phyloP scores from a whole-genome alignment of 2,113 vertebrate genomes.

The Enhydra lutris region DNA sequence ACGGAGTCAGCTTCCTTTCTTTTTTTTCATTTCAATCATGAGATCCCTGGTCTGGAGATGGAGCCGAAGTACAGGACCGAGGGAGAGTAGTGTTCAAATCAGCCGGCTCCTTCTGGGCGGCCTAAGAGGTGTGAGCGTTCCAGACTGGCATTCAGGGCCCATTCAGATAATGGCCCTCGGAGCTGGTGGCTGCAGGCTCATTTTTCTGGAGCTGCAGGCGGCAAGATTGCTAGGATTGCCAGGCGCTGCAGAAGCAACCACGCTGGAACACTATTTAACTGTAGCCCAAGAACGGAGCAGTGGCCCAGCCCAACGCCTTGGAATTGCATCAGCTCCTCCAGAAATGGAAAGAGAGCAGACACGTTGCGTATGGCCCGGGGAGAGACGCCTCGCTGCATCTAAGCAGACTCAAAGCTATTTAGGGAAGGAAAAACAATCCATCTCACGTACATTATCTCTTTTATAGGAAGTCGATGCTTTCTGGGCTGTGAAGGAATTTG shows the following conservation, averaged over 20 bases:
- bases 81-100: background rate
- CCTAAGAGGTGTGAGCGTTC: background rate
- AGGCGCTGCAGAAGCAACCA: background rate
- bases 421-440: background rate
- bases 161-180: background rate
- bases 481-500: background rate
- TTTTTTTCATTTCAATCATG: background rate
- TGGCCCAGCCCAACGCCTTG: background rate
- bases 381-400: background rate
- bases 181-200: background rate
- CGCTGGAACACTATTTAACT: background rate
- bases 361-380: background rate
- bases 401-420: background rate
- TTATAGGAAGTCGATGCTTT: background rate
- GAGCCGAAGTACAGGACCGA: background rate
- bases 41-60: background rate
- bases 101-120: background rate
- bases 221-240: background rate
- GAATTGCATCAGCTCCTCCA: conserved; percentile 70
- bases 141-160: background rate
- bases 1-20: background rate
- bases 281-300: background rate
- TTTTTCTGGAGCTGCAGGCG: background rate
- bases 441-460: background rate
- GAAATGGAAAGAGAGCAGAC: conserved; percentile 41